Percentiles rank a stretch among this genome's conserved stretches.
These are phyloP conservation scores for Calycopis cecrops DNA, from an alignment of 1,140 invertebrate species.

Conservation along the genomic window DNA sequence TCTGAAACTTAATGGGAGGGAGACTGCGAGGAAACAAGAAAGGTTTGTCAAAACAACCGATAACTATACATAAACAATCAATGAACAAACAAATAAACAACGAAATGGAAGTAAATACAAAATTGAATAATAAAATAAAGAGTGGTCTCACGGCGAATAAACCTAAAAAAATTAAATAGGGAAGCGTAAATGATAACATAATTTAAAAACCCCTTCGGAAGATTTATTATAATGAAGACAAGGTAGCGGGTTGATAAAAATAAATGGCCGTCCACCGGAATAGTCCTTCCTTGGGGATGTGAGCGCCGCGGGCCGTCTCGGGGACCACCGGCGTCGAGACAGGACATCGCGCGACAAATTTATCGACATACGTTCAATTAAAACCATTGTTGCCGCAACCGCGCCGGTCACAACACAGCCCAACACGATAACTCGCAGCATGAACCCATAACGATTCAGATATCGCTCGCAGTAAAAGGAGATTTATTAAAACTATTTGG, in stretches of 20 bases:
- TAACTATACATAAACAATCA: no score
- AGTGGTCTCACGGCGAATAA: no score
- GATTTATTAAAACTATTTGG: constrained; percentile 75
- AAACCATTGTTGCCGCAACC: constrained; percentile 64
- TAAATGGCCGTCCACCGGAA: constrained; percentile 51
- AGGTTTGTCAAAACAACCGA: no score
- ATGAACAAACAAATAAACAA: no score
- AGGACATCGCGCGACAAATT: constrained; percentile 61
- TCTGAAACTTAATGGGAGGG: constrained; percentile 33
- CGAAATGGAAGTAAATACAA: no score
- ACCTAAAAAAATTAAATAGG: no score
- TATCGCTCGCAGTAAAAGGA: constrained; percentile 70
- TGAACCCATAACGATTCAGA: constrained; percentile 58
- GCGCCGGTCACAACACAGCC: constrained; percentile 61
- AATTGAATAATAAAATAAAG: no score
- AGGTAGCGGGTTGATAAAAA: constrained; percentile 60
- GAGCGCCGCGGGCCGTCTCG: constrained; percentile 25
- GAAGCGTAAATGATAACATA: constrained; percentile 7
- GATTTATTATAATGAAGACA: constrained; percentile 65
- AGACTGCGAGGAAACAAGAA: neutral
- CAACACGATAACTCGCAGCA: constrained; percentile 68
- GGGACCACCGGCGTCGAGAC: constrained; percentile 62
- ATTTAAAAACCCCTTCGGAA: constrained; percentile 36
- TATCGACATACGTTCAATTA: constrained; percentile 75
- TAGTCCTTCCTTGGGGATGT: constrained; percentile 49